phyloP scores from a whole-genome alignment of 2,113 vertebrate genomes.

The Capreolus pygargus region DNA sequence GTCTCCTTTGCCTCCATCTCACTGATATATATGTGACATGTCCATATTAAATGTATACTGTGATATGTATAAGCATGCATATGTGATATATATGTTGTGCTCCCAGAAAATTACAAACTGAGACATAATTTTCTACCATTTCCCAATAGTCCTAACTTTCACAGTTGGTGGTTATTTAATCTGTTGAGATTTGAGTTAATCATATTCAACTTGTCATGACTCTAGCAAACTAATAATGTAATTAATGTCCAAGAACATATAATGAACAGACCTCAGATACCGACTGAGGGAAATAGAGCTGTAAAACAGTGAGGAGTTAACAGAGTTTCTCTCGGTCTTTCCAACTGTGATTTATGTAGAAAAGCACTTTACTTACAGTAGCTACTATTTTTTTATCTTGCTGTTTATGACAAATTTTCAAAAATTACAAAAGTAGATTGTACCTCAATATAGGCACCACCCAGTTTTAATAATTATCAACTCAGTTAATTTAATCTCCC shows the following conservation, averaged over 20 bases:
- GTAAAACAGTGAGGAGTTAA: neutral
- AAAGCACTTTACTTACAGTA: neutral
- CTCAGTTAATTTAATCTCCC: neutral
- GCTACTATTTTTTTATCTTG: neutral
- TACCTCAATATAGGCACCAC: neutral
- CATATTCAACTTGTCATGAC: neutral
- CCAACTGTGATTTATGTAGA: neutral
- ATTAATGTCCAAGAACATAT: conserved; percentile 7
- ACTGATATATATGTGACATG: neutral
- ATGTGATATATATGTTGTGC: neutral
- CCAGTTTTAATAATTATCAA: conserved; percentile 17
- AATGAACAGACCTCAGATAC: neutral
- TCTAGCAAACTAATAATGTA: conserved; percentile 11
- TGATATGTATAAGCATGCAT: neutral
- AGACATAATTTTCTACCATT: neutral
- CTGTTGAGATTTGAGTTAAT: conserved; percentile 22
- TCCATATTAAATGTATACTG: neutral
- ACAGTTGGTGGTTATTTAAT: conserved; percentile 3
- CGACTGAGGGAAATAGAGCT: neutral
- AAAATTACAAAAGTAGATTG: neutral
- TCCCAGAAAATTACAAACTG: neutral
- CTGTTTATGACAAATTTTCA: neutral
- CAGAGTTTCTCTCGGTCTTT: neutral
- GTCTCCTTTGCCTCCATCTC: neutral
- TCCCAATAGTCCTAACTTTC: neutral